Evolutionary conservation across 2,797 vertebrate species (phyloP), one percentile per base, ranked within the genome.

Genomic region (Emydoidea blandingii): DNA sequence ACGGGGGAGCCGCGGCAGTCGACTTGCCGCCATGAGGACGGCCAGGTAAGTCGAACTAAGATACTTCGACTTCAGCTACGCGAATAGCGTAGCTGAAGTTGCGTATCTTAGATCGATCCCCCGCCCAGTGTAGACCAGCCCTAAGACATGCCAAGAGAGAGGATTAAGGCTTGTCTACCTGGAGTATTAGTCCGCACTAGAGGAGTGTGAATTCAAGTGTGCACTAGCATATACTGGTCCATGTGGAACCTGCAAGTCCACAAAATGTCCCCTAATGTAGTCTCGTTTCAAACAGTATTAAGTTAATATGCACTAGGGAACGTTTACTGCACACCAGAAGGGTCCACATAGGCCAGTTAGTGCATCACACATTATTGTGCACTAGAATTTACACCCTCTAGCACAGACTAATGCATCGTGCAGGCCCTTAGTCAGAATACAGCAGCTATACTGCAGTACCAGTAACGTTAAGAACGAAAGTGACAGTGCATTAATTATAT

Each of bases 401-500:
- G 19, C 9, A 2, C 2, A 3, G 21, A 72, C n/a, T 72, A 41
- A 72, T 72, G 68, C 9, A 72, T 72, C 11, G 2, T 41, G 37
- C 23, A 37, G 21, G n/a, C 65, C 19, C n/a, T 68, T 68, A 83
- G 31, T 87, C 88, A 90, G 92, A 96, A 86, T 47, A 90, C 85
- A 96, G 86, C 81, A 92, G 68, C 34, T 85, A 87, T 59, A 76
- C 7, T 93, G 92, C 92, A 94, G 96, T 97, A 92, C 96, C 96
- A 97, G 95, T 89, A 91, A 81, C 94, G 91, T 97, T 93, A 93
- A 95, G 93, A 95, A 97, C 88, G 91, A 95, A 95, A 97, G 86
- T 89, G 89, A 97, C 93, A 97, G 93, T 92, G 96, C 94, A 95
- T 97, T 97, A 94, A 96, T 97, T 94, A 95, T 93, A 90, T 86